Percentiles rank a stretch among this genome's conserved stretches.
phyloP scores from a whole-genome alignment of 2,113 vertebrate genomes.

The Conger conger region DNA sequence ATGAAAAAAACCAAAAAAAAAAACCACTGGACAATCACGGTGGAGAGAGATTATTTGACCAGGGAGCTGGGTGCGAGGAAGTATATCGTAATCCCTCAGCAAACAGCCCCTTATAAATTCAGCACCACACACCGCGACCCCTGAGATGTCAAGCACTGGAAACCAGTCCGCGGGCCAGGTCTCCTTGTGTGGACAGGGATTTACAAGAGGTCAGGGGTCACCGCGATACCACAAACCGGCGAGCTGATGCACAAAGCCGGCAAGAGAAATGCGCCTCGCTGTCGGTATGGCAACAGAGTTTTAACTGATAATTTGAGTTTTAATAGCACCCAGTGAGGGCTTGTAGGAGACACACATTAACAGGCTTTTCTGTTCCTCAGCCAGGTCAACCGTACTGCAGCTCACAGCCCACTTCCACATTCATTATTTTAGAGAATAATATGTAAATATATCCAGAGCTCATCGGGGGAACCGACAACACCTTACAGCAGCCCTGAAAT shows the following conservation, averaged over 20 bases:
- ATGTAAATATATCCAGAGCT: background rate
- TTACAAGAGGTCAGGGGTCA: background rate
- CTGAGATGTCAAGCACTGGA: too few species aligned
- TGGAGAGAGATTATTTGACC: background rate
- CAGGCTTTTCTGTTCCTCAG: background rate
- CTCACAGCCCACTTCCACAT: background rate
- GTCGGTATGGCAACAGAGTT: slow-evolving; percentile 22
- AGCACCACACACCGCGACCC: background rate
- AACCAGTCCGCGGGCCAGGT: background rate
- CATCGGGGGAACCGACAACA: background rate
- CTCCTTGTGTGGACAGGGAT: background rate
- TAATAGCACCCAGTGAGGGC: background rate
- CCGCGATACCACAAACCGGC: background rate
- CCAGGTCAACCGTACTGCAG: background rate
- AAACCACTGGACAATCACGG: background rate
- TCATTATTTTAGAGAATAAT: slow-evolving; percentile 5
- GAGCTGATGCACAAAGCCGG: background rate
- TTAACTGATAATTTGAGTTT: background rate
- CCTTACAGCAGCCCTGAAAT: background rate
- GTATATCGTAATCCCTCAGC: background rate
- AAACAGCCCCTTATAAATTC: background rate
- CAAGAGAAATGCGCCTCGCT: background rate
- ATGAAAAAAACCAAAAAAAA: background rate
- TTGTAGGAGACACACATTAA: background rate
- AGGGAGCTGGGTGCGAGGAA: background rate